phyloP scores from a whole-genome alignment of 2,797 vertebrate species.

The Myripristis murdjan region DNA sequence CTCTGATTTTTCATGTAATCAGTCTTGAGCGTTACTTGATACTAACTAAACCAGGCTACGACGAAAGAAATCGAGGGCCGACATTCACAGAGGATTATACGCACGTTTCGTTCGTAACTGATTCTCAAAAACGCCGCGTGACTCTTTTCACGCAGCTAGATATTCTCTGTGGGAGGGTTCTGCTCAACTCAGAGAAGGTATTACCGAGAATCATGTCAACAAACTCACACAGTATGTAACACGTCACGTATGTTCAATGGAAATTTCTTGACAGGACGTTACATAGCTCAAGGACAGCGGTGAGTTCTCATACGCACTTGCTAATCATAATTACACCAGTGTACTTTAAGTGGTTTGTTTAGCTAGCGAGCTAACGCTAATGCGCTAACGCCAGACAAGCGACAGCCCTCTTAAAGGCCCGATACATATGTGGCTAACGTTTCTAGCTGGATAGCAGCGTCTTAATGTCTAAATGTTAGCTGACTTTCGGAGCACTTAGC shows the following conservation, averaged over 20 bases:
- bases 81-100: background rate
- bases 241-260: slow-evolving; percentile 57
- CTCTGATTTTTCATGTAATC: background rate
- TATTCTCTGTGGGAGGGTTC: slow-evolving; percentile 51
- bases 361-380: slow-evolving; percentile 73
- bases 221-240: slow-evolving; percentile 62
- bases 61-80: background rate
- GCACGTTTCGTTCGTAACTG: background rate
- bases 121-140: background rate
- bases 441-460: background rate
- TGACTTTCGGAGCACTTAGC: background rate
- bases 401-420: slow-evolving; percentile 60
- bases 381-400: slow-evolving; percentile 62
- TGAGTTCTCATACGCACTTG: slow-evolving; percentile 38
- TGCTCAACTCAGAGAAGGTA: slow-evolving; percentile 65
- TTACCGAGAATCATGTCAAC: slow-evolving; percentile 73
- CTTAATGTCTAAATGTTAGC: background rate
- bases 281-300: slow-evolving; percentile 39
- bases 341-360: slow-evolving; percentile 66
- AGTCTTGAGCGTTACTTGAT: background rate
- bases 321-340: slow-evolving; percentile 15
- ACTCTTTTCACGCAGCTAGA: background rate
- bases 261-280: slow-evolving; percentile 62
- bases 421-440: slow-evolving; percentile 15
- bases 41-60: background rate